A percentile compares a stretch with the other conserved stretches of the same genome.
Conservation (phyloP, 64 coral and sea anemone genomes). For the Porites australiensis region DNA sequence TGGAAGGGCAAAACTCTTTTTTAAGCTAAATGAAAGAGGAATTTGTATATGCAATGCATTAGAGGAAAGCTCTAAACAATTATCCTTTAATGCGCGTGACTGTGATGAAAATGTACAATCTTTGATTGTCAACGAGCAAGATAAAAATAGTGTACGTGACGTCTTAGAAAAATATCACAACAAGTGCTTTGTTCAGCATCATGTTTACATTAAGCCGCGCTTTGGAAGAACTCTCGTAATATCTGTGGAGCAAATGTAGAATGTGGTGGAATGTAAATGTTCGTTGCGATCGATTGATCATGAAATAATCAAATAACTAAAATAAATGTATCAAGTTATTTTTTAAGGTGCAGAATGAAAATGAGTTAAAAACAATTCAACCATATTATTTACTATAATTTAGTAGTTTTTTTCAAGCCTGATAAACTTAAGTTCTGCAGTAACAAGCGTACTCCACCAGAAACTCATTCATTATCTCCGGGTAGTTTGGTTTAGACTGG, state of each 20-base stretch:
- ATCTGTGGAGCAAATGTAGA: slow-evolving; percentile 35
- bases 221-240: slow-evolving; percentile 17
- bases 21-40: not conserved
- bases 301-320: too few species aligned
- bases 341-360: slow-evolving; percentile 1
- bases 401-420: not conserved
- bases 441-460: not conserved
- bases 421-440: not conserved
- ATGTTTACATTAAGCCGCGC: slow-evolving; percentile 20
- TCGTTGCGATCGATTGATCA: not conserved
- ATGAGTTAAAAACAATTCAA: not conserved
- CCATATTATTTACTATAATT: not conserved
- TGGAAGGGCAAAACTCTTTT: slow-evolving; percentile 29
- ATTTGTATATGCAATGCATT: slow-evolving; percentile 45
- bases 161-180: slow-evolving; percentile 20
- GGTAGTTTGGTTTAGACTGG: not conserved
- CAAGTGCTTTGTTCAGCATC: slow-evolving; percentile 16
- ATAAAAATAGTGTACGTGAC: not conserved
- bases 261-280: not conserved
- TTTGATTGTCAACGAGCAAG: not conserved
- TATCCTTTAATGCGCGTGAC: not conserved
- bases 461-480: not conserved
- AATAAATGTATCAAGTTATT: not conserved
- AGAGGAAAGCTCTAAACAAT: not conserved
- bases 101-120: slow-evolving; percentile 13